Base-by-base conservation (phyloP, 1,140 invertebrate species). In the Linepithema humile region DNA sequence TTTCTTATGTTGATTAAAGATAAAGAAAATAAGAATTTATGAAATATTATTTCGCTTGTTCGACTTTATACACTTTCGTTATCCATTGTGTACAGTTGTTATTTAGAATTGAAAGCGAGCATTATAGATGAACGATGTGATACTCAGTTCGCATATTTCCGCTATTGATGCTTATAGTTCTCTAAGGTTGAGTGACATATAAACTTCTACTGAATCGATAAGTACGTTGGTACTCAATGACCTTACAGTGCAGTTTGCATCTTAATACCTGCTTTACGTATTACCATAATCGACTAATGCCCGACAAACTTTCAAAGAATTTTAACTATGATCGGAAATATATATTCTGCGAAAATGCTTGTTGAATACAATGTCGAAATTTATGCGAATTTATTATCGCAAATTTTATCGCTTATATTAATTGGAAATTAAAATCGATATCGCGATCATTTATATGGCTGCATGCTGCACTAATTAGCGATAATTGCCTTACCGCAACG, bases 131-230 rank as follows among this genome's bases (percentile, higher is more conserved):
- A 50, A 23, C 23, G 50, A 48, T 15, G 1, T n/a, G n/a, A 48
- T n/a, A 6, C 35, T 29, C 23, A 12, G n/a, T 64, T 64, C 17
- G 17, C 23, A 15, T 69, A 32, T 17, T 55, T 70, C 15, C 12
- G 20, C 48, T 26, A 23, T 32, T 70, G 50, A 69, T 32, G 60
- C 9, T 23, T 43, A 15, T 29, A n/a, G n/a, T n/a, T n/a, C 26
- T 7, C 32, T 20, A 69, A 69, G 69, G 64, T 80, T 80, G 48
- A 78, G 35, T 17, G 75, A 55, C 48, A 48, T 77, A 43, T 40
- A 43, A 80, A 69, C 32, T 35, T 48, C 59, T 65, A 48, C 17
- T 17, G 57, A 65, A 40, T 9, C 23, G 43, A 29, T 55, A 43
- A 12, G 3, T n/a, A 59, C 9, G n/a, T n/a, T n/a, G 17, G n/a